Evolutionary conservation across 1,140 invertebrate genomes (phyloP).

Genomic region (Brachystomella parvula): DNA sequence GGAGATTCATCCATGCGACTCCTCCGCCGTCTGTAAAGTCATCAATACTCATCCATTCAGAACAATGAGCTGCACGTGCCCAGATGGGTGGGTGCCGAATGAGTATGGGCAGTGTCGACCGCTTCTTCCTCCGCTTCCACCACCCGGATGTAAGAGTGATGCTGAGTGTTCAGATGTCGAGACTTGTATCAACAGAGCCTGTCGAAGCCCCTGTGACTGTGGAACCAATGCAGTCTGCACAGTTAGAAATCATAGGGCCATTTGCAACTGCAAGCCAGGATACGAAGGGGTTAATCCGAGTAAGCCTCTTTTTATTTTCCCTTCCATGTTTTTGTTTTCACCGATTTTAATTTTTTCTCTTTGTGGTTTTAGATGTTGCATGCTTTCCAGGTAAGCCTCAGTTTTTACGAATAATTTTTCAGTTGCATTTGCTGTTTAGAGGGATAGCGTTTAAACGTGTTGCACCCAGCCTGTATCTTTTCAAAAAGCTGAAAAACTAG

Average conservation of each 20-base stretch:
- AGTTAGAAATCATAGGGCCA: slow-evolving; percentile 62
- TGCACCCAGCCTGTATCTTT: too few relatives aligned
- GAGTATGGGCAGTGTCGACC: slow-evolving; percentile 52
- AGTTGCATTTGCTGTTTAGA: not conserved
- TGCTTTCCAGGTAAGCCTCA: not conserved
- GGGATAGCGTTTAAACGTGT: not conserved
- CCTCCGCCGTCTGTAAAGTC: slow-evolving; percentile 66
- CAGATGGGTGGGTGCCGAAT: slow-evolving; percentile 58
- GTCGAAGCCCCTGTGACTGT: slow-evolving; percentile 70
- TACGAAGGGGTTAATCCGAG: slow-evolving; percentile 62
- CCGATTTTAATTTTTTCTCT: too few relatives aligned
- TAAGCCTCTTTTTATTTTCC: too few relatives aligned
- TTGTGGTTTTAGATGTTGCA: too few relatives aligned
- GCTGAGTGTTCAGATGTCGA: slow-evolving; percentile 62
- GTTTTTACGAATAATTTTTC: not conserved
- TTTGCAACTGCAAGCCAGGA: slow-evolving; percentile 57
- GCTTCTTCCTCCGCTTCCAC: not conserved
- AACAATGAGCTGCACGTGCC: slow-evolving; percentile 71
- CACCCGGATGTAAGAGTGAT: not conserved
- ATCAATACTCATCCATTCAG: slow-evolving; percentile 66
- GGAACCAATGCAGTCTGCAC: slow-evolving; percentile 69
- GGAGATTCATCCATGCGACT: slow-evolving; percentile 56
- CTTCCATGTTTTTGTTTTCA: too few relatives aligned
- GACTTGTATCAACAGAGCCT: slow-evolving; percentile 68
- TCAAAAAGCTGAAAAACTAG: too few relatives aligned